These are phyloP conservation scores for Turnix velox DNA, from an alignment of 2,113 vertebrate species.

Conservation along the genomic window DNA sequence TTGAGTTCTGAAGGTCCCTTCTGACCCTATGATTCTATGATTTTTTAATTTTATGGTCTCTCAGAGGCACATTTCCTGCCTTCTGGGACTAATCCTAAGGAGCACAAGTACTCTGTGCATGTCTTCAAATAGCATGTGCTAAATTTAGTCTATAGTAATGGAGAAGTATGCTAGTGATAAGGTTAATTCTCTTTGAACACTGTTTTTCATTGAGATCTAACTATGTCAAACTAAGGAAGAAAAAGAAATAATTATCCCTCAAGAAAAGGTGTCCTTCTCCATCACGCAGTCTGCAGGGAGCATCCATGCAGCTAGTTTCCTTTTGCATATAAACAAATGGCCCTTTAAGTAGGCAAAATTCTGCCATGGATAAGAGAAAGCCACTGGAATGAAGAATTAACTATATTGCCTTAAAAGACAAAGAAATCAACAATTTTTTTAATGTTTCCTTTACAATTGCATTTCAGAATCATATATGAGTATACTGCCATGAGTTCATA, in stretches of 20 bases:
- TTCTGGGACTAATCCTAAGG: not conserved
- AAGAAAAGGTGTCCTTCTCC: not conserved
- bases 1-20: too few species aligned
- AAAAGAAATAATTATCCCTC: not conserved
- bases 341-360: not conserved
- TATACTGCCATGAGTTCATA: not conserved
- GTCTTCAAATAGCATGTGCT: not conserved
- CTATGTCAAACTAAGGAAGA: not conserved
- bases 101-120: not conserved
- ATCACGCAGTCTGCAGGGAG: not conserved
- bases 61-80: not conserved
- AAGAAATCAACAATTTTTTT: not conserved
- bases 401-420: not conserved
- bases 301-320: not conserved
- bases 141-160: not conserved
- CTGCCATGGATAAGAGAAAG: not conserved
- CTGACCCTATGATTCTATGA: too few species aligned
- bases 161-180: not conserved
- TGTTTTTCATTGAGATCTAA: not conserved
- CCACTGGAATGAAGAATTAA: not conserved
- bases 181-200: constrained; percentile 14
- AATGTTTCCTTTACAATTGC: not conserved
- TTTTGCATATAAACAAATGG: not conserved
- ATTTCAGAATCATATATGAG: not conserved
- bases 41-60: too few species aligned